A percentile compares a stretch with the other conserved stretches of the same genome.
phyloP scores from a whole-genome alignment of 1,140 invertebrate species.

The Pogonognathellus flavescens region DNA sequence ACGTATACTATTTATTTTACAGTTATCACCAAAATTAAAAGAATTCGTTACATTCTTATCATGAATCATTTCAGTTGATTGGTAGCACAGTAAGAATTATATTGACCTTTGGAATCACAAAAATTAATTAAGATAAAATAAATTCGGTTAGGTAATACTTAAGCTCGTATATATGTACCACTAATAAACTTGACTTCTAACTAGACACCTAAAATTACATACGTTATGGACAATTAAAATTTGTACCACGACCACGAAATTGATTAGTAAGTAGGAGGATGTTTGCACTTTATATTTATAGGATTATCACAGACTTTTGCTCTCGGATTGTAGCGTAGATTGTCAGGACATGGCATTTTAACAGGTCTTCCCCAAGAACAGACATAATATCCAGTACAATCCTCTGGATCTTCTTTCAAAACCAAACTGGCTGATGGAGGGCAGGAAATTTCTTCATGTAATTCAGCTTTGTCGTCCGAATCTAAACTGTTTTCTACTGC shows the following conservation, averaged over 20 bases:
- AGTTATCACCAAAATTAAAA: too few species aligned
- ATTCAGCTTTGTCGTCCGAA: not conserved
- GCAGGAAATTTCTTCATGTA: not conserved
- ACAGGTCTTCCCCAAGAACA: constrained; percentile 16
- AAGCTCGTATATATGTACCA: too few species aligned
- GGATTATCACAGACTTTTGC: constrained; percentile 26
- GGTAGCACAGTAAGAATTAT: too few species aligned
- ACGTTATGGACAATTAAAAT: too few species aligned
- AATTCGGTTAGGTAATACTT: too few species aligned
- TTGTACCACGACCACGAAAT: too few species aligned
- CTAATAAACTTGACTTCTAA: too few species aligned
- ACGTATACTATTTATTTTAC: too few species aligned
- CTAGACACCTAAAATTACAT: not conserved
- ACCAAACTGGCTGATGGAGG: not conserved
- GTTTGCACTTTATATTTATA: not conserved
- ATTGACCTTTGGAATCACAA: too few species aligned
- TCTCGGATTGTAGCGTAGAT: not conserved
- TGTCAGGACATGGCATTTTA: constrained; percentile 21
- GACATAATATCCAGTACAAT: not conserved
- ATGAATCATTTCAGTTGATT: too few species aligned
- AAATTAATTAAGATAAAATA: not conserved
- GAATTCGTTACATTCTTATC: too few species aligned
- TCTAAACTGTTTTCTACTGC: not conserved
- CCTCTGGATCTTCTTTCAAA: constrained; percentile 13
- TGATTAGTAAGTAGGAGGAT: not conserved